Evolutionary conservation across 1,140 invertebrate species (phyloP).

Genomic region (Streblospio benedicti): DNA sequence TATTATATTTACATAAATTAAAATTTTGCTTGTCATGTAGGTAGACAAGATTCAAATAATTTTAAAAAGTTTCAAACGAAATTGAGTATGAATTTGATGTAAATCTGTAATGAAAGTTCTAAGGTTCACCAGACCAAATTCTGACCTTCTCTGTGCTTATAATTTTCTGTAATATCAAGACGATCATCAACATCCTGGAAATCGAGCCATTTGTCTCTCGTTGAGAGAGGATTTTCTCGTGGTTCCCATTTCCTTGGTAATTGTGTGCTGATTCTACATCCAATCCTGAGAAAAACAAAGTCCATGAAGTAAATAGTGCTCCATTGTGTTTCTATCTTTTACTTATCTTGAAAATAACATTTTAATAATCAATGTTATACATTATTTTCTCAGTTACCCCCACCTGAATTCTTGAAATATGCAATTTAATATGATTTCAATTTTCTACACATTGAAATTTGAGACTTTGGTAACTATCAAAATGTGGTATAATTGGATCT

Average conservation of each 20-base stretch:
- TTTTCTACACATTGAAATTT: neutral
- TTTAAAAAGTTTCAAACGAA: neutral
- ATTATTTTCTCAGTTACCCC: neutral
- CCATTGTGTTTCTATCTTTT: neutral
- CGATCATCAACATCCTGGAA: conserved; percentile 17
- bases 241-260: neutral
- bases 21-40: too few relatives aligned
- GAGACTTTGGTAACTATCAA: too few relatives aligned
- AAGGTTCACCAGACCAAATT: neutral
- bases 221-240: conserved; percentile 66
- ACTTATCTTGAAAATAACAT: neutral
- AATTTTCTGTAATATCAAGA: conserved; percentile 74
- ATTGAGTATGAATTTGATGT: neutral
- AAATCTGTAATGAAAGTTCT: neutral
- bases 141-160: conserved; percentile 79
- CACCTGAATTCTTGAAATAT: neutral
- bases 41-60: too few relatives aligned
- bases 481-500: too few relatives aligned
- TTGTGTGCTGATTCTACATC: conserved; percentile 70
- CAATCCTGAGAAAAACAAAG: conserved; percentile 57
- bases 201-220: conserved; percentile 46
- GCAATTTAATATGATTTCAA: neutral
- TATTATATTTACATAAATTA: too few relatives aligned
- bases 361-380: neutral
- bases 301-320: neutral